A percentile compares a stretch with the other conserved stretches of the same genome.
These are phyloP conservation scores for Cantharis nigra DNA, from an alignment of 2,888 invertebrate genomes.

Conservation along the genomic window DNA sequence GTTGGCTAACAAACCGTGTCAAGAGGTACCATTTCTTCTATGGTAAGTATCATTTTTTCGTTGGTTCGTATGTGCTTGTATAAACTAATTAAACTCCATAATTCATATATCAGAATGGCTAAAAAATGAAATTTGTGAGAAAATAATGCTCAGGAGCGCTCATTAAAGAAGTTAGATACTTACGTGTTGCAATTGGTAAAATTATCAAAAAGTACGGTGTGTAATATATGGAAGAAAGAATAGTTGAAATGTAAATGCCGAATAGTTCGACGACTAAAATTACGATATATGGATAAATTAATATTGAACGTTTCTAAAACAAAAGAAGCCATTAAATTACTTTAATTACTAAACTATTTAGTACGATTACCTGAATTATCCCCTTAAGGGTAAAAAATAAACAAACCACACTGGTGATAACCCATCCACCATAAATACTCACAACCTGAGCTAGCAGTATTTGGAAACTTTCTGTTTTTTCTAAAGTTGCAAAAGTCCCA, in stretches of 20 bases:
- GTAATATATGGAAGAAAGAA: not conserved
- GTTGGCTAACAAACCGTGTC: not conserved
- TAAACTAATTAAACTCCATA: not conserved
- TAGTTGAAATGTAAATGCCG: not conserved
- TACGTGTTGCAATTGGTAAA: not conserved
- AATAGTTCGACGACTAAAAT: constrained; percentile 2
- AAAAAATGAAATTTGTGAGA: not conserved
- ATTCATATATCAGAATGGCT: not conserved
- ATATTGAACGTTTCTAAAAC: constrained; percentile 10
- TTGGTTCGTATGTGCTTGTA: not conserved
- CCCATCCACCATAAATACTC: not conserved
- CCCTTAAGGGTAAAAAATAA: not conserved
- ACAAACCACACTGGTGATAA: not conserved
- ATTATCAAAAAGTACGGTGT: not conserved
- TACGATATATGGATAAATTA: constrained; percentile 8
- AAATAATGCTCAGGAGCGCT: not conserved
- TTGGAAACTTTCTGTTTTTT: not conserved
- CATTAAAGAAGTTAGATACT: not conserved
- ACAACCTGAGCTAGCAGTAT: not conserved
- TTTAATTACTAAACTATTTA: too few relatives aligned
- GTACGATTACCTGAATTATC: not conserved
- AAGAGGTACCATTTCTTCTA: not conserved
- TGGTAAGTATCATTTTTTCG: not conserved
- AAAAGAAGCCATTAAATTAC: too few relatives aligned
- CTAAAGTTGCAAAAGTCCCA: not conserved